Evolutionary conservation across 2,888 invertebrate genomes (phyloP), one percentile per base, ranked within the genome.

Genomic region (Tetramorium bicarinatum): DNA sequence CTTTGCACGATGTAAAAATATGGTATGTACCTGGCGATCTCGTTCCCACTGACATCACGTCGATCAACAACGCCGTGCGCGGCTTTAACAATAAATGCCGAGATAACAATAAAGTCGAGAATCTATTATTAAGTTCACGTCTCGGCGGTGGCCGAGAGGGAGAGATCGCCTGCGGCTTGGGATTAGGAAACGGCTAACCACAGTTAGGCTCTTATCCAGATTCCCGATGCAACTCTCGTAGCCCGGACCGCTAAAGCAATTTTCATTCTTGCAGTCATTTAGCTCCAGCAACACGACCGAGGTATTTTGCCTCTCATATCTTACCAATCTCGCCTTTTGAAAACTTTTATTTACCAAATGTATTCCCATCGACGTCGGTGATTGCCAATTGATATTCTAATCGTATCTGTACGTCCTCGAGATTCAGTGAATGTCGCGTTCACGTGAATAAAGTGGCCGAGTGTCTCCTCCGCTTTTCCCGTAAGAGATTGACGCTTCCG

Each of bases 1-100:
- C 59, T 59, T 59, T 59, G 59, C 13, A 38, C 4, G 56, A 18
- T 71, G 18, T 80, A 80, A 71, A 69, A 80, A 71, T 80, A 59
- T 71, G 25, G 25, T 67, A 15, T n/a, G 18, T 25, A 25, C 21
- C 21, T 64, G 47, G 59, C 21, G 15, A 34, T 34, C 59, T 59
- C 54, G 47, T 66, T 59, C 34, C 21, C 34, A 49, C 34, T 80
- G 79, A 11, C 21, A 59, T 71, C 18, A 47, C 44, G 11, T 21
- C 8, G 76, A 52, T 52, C 18, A 38, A 21, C 61, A 15, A 8
- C 15, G n/a, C 2, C n/a, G 67, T 29, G 18, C 8, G 0, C 4
- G 49, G n/a, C 3, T 56, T 77, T 38, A 61, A 59, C 21, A n/a
- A 41, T 62, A 67, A 56, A 56, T 29, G 44, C 29, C 29, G 21